Base-by-base conservation (phyloP, 2,113 vertebrate genomes). In the Xiphophorus hellerii region DNA sequence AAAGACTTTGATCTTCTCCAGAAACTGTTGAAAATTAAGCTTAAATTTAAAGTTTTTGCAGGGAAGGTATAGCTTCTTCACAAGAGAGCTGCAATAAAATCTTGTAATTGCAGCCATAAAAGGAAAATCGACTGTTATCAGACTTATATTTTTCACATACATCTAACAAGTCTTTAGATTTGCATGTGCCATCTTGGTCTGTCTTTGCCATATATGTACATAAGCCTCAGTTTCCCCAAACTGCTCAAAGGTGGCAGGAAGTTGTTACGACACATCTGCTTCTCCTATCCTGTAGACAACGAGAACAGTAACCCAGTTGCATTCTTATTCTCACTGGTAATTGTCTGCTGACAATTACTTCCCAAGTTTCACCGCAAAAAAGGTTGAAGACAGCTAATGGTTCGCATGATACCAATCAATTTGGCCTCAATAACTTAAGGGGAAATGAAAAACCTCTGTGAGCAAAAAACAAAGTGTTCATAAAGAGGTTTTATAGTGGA, bases 191-290 rank as follows among this genome's bases (percentile, higher is more conserved):
- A 93, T 92, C 85, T 37, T 80, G 84, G 84, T 85, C 80, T 66
- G 74, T 5, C 68, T 81, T 94, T 92, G 73, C 94, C 94, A 94
- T 95, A 94, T 95, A 93, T 93, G 94, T 94, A 91, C 93, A 94
- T 84, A 69, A 85, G 65, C 62, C 62, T 76, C 66, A 48, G 66
- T 74, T 76, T 75, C 73, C 69, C 66, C 74, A 28, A 70, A 71
- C 64, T 31, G 74, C 78, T 35, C 27, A 58, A 78, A 74, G 66
- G 83, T 60, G 86, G 79, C 92, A 93, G 94, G 92, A 94, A 94
- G 93, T 82, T 69, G 80, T 81, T 83, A 73, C 84, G 90, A 93
- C 90, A 89, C 78, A 73, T 82, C 39, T 31, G 71, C 78, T 85
- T 94, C 92, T 93, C 93, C 82, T 39, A 76, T 82, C 85, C 87